A percentile compares a stretch with the other conserved stretches of the same genome.
Conservation (phyloP, 2,888 invertebrate genomes). For the Miltochrista miniata region DNA sequence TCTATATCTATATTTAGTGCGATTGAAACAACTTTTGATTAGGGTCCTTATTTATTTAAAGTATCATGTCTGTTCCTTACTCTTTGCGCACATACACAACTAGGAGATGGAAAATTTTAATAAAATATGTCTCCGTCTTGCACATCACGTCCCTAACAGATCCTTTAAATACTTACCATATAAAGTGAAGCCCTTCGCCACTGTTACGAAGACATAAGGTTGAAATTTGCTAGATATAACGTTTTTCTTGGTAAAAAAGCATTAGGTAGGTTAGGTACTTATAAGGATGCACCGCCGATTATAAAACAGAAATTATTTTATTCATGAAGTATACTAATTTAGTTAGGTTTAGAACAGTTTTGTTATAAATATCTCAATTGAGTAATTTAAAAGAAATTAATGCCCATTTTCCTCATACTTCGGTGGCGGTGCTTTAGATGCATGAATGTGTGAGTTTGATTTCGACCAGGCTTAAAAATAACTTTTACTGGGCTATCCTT, state of each 20-base stretch:
- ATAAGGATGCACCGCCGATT: conserved; percentile 67
- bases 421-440: no score
- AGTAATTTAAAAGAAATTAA: no score
- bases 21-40: no score
- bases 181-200: conserved; percentile 14
- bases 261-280: conserved; percentile 30
- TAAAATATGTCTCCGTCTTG: conserved; percentile 68
- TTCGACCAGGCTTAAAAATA: no score
- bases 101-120: conserved; percentile 72
- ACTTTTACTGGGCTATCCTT: no score
- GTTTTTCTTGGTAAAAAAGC: background rate
- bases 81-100: conserved; percentile 53
- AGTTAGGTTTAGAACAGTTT: no score
- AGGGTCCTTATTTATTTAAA: background rate
- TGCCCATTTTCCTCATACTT: no score
- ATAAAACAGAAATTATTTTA: conserved; percentile 53
- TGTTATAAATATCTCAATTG: no score
- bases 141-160: conserved; percentile 62
- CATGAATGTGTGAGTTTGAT: no score
- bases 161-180: conserved; percentile 56
- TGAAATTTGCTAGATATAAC: conserved; percentile 6
- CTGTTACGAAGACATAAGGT: conserved; percentile 20
- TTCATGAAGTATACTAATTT: no score
- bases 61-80: conserved; percentile 18
- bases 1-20: no score